phyloP scores from a whole-genome alignment of 2,888 invertebrate species.

The Nomada fabriciana region DNA sequence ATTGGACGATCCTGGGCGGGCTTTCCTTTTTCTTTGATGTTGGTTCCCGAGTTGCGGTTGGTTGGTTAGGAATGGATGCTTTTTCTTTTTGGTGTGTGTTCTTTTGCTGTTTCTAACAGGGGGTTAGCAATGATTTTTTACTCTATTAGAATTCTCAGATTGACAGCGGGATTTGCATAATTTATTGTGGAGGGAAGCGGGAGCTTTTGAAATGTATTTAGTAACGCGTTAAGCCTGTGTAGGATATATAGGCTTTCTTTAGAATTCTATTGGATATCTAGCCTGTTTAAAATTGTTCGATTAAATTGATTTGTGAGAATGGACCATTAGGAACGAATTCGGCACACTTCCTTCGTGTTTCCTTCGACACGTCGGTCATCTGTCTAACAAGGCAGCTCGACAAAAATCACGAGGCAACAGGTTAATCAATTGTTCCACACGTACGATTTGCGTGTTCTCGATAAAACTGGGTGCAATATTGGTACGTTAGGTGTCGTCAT shows the following conservation, averaged over 20 bases:
- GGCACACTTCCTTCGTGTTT: constrained; percentile 4
- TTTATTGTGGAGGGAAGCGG: not conserved
- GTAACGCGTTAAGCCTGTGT: not conserved
- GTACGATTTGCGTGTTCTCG: not conserved
- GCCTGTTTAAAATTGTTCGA: too few species aligned
- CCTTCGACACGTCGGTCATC: constrained; percentile 2
- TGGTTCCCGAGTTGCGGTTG: not conserved
- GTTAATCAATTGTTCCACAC: constrained; percentile 15
- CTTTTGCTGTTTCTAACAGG: not conserved
- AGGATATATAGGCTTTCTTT: too few species aligned
- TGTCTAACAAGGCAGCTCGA: not conserved
- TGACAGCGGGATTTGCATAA: not conserved
- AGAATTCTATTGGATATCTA: too few species aligned
- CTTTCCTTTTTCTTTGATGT: constrained; percentile 7
- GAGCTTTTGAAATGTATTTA: not conserved
- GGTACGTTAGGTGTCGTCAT: not conserved
- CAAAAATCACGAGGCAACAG: constrained; percentile 4
- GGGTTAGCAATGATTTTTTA: not conserved
- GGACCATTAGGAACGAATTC: not conserved
- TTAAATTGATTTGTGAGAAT: not conserved
- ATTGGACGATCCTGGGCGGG: constrained; percentile 1
- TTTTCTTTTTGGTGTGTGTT: not conserved
- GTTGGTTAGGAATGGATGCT: not conserved
- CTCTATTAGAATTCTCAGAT: not conserved
- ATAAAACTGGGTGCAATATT: constrained; percentile 1